Evolutionary conservation across 2,888 invertebrate species (phyloP).

Genomic region (Alloplasta piceator): DNA sequence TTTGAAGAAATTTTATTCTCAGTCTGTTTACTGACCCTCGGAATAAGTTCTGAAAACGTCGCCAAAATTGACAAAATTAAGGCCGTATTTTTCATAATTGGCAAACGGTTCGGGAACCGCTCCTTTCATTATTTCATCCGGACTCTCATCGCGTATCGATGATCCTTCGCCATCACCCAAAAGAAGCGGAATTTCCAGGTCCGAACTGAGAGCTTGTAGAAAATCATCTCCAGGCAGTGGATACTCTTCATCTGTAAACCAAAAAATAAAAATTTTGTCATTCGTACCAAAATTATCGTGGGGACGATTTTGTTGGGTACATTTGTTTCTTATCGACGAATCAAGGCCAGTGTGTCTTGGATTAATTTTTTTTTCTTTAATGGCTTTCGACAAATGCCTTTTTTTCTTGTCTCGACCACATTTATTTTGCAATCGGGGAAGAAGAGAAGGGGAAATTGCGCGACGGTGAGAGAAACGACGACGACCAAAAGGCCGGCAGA

Average conservation of each 20-base stretch:
- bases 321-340: background rate
- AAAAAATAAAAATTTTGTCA: conserved; percentile 21
- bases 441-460: conserved; percentile 37
- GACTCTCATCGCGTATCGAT: conserved; percentile 71
- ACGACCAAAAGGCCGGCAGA: conserved; percentile 62
- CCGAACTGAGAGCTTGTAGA: conserved; percentile 77
- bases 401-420: conserved; percentile 11
- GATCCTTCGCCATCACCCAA: conserved; percentile 73
- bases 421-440: background rate
- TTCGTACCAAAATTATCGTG: background rate
- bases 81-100: conserved; percentile 68
- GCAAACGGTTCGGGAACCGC: conserved; percentile 66
- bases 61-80: conserved; percentile 64
- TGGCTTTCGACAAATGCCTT: background rate
- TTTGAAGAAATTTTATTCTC: background rate
- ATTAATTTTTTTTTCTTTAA: background rate
- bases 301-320: background rate
- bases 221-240: conserved; percentile 76
- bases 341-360: background rate
- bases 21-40: conserved; percentile 53
- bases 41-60: conserved; percentile 62
- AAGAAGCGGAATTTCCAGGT: conserved; percentile 76
- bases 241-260: conserved; percentile 71
- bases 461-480: conserved; percentile 52
- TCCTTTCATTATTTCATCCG: conserved; percentile 74